Evolutionary conservation across 2,113 vertebrate species (phyloP), one percentile per base, ranked within the genome.

Genomic region (Ovis canadensis): DNA sequence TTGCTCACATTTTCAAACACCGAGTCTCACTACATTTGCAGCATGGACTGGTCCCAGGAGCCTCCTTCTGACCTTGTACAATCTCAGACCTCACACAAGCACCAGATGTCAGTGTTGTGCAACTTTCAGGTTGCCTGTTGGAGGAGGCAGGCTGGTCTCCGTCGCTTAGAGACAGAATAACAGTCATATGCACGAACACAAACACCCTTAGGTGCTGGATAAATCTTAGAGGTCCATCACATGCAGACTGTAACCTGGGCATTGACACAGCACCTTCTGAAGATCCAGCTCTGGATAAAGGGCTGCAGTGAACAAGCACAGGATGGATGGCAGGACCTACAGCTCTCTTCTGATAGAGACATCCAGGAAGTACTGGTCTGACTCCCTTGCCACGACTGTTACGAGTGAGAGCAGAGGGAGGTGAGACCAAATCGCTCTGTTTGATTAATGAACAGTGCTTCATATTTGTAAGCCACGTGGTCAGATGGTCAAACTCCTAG

Each of bases 71-170:
- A 78, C 45, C 91, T 40, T 5, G n/a, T 7, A n/a, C 71, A 31
- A 14, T 74, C 67, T 77, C 45, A 82, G 62, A 95, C 94, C 71
- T 0, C 27, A 52, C 92, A 89, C 96, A 86, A 98, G 98, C 99
- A 98, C 98, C 98, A 99, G 99, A 97, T 99, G 99, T 99, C 99
- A 99, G 98, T 98, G 96, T 99, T 99, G 99, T 59, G 99, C 99
- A 97, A 95, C 62, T 96, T 99, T 99, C 88, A 87, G 94, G 29
- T 14, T n/a, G 94, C 48, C n/a, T 33, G 43, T 25, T 71, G 31
- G 4, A n/a, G 59, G 43, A 40, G 19, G 4, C 0, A 87, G 43
- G 33, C 93, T 54, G 10, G 23, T 95, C 93, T 95, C 71, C 52
- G 59, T 50, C 0, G 1, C 81, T 55, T 57, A 57, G 85, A 95